Conservation (phyloP, 2,113 vertebrate genomes). For the Corynorhinus townsendii region DNA sequence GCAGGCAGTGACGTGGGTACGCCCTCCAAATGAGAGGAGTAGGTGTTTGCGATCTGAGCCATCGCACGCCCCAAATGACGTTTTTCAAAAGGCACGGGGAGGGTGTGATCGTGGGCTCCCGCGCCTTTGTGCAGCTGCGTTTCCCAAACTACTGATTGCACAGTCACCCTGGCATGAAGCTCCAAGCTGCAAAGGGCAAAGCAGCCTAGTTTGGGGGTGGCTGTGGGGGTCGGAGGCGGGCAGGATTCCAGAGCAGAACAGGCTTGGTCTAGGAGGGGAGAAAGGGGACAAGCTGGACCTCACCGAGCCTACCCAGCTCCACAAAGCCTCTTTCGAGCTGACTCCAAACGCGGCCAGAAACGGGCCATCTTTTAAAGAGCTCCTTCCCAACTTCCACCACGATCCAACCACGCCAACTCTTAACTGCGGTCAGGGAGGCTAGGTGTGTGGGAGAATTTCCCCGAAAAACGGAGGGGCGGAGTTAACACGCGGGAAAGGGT, state of each 20-base stretch:
- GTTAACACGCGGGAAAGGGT: not conserved
- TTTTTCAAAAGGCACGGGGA: slow-evolving; percentile 44
- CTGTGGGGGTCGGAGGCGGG: not conserved
- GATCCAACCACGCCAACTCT: not conserved
- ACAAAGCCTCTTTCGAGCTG: not conserved
- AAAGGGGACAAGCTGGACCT: not conserved
- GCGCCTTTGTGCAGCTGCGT: slow-evolving; percentile 14
- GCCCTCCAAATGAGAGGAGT: slow-evolving; percentile 29
- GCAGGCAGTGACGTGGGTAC: slow-evolving; percentile 51
- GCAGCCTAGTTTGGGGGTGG: not conserved
- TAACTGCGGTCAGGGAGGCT: not conserved
- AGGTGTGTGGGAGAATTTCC: not conserved
- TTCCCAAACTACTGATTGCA: not conserved
- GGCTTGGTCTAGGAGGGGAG: not conserved
- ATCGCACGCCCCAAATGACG: slow-evolving; percentile 10
- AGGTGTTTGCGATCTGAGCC: slow-evolving; percentile 51
- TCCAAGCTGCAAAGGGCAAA: not conserved
- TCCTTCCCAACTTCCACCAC: not conserved
- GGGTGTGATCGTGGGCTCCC: slow-evolving; percentile 5
- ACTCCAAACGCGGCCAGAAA: not conserved
- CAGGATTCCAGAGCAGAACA: not conserved
- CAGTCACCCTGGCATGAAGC: not conserved
- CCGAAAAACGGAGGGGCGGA: not conserved
- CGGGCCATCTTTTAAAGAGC: not conserved
- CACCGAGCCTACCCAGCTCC: not conserved